Evolutionary conservation across 1,140 invertebrate species (phyloP), one percentile per base, ranked within the genome.

Genomic region (Sesamia nonagrioides): DNA sequence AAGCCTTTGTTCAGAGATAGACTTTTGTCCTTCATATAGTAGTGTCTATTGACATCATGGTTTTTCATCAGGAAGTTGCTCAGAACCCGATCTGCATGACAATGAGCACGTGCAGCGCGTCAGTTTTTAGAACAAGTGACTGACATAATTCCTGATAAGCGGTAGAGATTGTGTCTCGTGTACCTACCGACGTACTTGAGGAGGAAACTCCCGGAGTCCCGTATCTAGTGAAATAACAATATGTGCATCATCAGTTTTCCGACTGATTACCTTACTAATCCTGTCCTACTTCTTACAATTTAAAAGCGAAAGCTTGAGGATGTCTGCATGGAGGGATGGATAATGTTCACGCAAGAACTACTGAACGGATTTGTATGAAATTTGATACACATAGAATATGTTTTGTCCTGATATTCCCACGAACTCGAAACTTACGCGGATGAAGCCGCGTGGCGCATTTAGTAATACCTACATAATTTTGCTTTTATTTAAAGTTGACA

Each of bases 31-130:
- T 69, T 11, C 27, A 15, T n/a, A 42, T 50, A 27, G 42, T 18
- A 21, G 33, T 27, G 42, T 17, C 13, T 2, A 8, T 50, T 69
- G 66, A 69, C 66, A 33, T 69, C 66, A 48, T 33, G 61, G 61
- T 66, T 18, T 66, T 11, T 27, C 42, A 45, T 27, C 21, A 69
- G 66, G 66, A 66, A 66, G 61, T 6, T 37, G 37, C 60, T 11
- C n/a, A 45, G 8, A 13, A 45, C 63, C 40, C 63, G 63, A 18
- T 6, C 40, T 27, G 15, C 42, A 69, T 69, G 6, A 48, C 35
- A 69, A 69, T 68, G 63, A 37, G 40, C 37, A 2, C 2, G 42
- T 21, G 21, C 27, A 27, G 27, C 40, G 35, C n/a, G 17, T n/a
- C 42, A 18, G 1, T 69, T 50, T 69, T 27, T 8, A n/a, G 21